Percentiles rank a stretch among this genome's conserved stretches.
phyloP scores from a whole-genome alignment of 2,888 invertebrate genomes.

The Zaprionus bogoriensis region DNA sequence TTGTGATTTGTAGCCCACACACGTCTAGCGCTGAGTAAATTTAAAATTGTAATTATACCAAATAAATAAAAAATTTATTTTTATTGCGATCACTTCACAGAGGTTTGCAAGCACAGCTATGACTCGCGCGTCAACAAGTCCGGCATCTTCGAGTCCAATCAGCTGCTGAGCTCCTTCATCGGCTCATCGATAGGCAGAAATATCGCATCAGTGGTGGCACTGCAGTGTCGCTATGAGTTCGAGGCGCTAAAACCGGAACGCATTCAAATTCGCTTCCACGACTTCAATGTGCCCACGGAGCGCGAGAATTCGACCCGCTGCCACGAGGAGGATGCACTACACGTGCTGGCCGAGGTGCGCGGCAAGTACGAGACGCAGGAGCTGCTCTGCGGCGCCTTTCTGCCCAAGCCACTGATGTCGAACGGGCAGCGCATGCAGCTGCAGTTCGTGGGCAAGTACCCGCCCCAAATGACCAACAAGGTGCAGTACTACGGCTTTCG shows the following conservation, averaged over 20 bases:
- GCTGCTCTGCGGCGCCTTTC: constrained; percentile 90
- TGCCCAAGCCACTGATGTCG: constrained; percentile 96
- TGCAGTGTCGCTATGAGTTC: constrained; percentile 93
- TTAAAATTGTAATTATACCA: neutral
- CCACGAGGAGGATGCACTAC: constrained; percentile 78
- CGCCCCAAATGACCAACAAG: constrained; percentile 85
- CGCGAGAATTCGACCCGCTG: constrained; percentile 77
- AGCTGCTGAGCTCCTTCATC: constrained; percentile 90
- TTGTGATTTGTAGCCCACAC: neutral
- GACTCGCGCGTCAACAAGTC: constrained; percentile 91
- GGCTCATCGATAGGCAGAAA: constrained; percentile 31
- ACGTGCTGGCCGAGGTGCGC: constrained; percentile 90
- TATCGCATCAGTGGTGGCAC: constrained; percentile 83
- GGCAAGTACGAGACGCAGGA: constrained; percentile 93
- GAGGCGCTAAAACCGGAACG: constrained; percentile 92
- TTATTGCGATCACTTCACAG: constrained; percentile 29
- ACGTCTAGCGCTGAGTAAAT: neutral
- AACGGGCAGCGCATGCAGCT: constrained; percentile 93
- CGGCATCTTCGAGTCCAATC: constrained; percentile 92
- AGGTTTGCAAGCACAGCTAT: constrained; percentile 91
- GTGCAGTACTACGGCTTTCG: constrained; percentile 91
- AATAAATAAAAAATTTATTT: neutral
- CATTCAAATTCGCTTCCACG: constrained; percentile 81
- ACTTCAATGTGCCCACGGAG: constrained; percentile 81
- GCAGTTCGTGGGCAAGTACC: constrained; percentile 89